Conservation (phyloP, 1,140 invertebrate genomes). For the Drosophila tsacasi region DNA sequence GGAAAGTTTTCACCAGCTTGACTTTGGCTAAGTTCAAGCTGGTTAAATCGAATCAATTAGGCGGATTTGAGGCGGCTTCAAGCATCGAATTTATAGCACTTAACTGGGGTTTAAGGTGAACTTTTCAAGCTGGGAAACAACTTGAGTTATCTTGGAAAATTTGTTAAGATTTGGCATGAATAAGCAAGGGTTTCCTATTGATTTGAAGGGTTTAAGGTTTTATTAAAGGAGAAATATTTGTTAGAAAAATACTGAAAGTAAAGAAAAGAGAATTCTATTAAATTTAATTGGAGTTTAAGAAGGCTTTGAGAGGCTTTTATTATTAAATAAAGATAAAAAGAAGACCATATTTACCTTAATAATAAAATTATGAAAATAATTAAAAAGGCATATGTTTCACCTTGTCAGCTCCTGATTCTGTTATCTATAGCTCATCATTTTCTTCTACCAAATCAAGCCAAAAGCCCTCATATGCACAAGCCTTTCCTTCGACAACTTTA, state of each 20-base stretch:
- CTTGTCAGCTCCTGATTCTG: not conserved
- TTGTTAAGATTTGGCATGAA: slow-evolving; percentile 6
- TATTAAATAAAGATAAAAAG: too few relatives aligned
- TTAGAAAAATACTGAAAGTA: not conserved
- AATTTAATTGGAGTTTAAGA: not conserved
- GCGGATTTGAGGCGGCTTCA: slow-evolving; percentile 32
- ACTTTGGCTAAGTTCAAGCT: slow-evolving; percentile 16
- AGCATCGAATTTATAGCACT: slow-evolving; percentile 42
- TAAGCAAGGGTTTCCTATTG: slow-evolving; percentile 1
- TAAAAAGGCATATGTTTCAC: too few relatives aligned
- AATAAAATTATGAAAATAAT: too few relatives aligned
- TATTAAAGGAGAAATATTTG: not conserved
- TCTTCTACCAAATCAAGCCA: not conserved
- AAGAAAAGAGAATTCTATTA: not conserved
- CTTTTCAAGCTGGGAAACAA: slow-evolving; percentile 1
- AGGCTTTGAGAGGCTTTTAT: not conserved
- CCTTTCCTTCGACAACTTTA: not conserved
- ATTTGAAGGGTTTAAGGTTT: not conserved
- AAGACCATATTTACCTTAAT: too few relatives aligned
- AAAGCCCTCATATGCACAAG: too few relatives aligned
- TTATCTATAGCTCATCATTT: not conserved
- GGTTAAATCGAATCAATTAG: slow-evolving; percentile 58
- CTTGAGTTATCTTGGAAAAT: slow-evolving; percentile 3
- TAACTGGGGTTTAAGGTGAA: slow-evolving; percentile 14
- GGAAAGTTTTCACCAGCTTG: slow-evolving; percentile 11